Evolutionary conservation across 2,113 vertebrate genomes (phyloP).

Genomic region (Tor tambroides): DNA sequence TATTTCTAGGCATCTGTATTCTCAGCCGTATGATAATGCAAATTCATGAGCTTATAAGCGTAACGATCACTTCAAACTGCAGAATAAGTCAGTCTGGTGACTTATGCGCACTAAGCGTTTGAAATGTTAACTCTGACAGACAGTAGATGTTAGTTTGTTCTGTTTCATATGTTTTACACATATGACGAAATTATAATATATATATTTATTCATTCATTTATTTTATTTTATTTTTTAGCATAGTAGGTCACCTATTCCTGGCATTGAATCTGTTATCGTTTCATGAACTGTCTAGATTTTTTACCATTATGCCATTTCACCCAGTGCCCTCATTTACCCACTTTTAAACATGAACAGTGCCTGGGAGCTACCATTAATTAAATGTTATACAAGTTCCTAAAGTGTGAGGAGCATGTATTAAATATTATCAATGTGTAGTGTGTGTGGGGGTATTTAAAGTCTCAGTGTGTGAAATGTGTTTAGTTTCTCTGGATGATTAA

Average conservation of each 20-base stretch:
- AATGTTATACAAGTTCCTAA: background rate
- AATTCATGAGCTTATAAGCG: conserved; percentile 1
- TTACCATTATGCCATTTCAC: conserved; percentile 6
- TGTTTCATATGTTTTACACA: background rate
- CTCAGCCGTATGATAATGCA: background rate
- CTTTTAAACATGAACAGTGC: conserved; percentile 16
- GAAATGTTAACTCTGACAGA: background rate
- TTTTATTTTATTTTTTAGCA: background rate
- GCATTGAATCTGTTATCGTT: background rate
- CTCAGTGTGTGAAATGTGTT: background rate
- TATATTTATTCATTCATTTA: no score
- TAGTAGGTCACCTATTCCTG: background rate
- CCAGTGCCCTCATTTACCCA: conserved; percentile 20
- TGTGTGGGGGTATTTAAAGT: background rate
- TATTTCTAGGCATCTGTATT: conserved; percentile 16
- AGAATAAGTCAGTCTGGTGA: background rate
- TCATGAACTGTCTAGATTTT: conserved; percentile 33
- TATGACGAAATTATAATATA: background rate
- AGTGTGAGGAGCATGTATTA: background rate
- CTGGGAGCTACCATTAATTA: conserved; percentile 25
- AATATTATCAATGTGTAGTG: background rate
- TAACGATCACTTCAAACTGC: background rate
- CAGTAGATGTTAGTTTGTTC: background rate
- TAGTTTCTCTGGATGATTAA: background rate
- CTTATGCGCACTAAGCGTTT: background rate